These are phyloP conservation scores for Lochmaea capreae DNA, from an alignment of 2,888 invertebrate genomes.

Conservation along the genomic window DNA sequence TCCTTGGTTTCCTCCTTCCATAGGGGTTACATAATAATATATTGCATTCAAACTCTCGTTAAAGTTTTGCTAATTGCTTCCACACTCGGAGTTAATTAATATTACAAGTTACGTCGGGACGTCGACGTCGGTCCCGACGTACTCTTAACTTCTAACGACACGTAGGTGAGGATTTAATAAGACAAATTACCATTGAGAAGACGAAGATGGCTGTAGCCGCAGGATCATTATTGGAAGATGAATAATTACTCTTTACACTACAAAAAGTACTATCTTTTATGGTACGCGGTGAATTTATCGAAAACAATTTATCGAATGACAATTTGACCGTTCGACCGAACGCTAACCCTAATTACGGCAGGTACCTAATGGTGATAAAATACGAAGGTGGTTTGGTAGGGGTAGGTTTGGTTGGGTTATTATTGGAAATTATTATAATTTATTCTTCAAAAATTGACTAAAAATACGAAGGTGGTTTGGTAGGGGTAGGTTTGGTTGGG, in stretches of 20 bases:
- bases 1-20: constrained; percentile 19
- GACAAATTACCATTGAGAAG: constrained; percentile 35
- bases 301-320: too few relatives aligned
- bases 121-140: constrained; percentile 5
- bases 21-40: constrained; percentile 27
- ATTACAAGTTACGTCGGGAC: constrained; percentile 32
- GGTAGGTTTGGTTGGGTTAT: too few relatives aligned
- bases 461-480: too few relatives aligned
- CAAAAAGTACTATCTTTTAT: not conserved
- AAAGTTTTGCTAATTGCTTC: constrained; percentile 41
- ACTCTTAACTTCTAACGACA: constrained; percentile 30
- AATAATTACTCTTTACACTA: constrained; percentile 26
- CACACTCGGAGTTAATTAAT: constrained; percentile 39
- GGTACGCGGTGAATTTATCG: too few relatives aligned
- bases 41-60: constrained; percentile 40
- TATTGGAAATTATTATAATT: too few relatives aligned
- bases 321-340: too few relatives aligned
- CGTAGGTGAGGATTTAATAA: constrained; percentile 39
- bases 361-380: too few relatives aligned
- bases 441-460: too few relatives aligned
- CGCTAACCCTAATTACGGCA: too few relatives aligned
- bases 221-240: constrained; percentile 20
- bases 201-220: constrained; percentile 10
- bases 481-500: too few relatives aligned
- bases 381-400: too few relatives aligned